These are phyloP conservation scores for Ptychoptera albimana DNA, from an alignment of 2,888 invertebrate species.

Conservation along the genomic window DNA sequence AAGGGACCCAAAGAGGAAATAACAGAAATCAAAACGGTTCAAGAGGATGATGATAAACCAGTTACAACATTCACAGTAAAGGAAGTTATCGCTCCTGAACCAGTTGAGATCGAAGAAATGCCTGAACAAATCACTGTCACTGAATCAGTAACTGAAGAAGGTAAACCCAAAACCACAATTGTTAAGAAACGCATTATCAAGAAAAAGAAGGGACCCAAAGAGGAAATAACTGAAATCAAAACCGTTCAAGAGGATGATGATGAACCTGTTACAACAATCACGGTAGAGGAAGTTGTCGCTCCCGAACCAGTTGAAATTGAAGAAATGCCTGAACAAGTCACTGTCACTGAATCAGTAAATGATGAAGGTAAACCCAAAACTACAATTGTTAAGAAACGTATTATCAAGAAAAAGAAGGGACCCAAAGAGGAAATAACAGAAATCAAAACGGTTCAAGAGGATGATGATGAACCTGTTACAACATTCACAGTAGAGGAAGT, in stretches of 20 bases:
- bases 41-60: constrained; percentile 20
- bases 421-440: constrained; percentile 17
- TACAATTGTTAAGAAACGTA: constrained; percentile 18
- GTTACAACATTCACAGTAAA: constrained; percentile 17
- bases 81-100: constrained; percentile 8
- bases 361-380: constrained; percentile 16
- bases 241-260: neutral
- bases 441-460: constrained; percentile 19
- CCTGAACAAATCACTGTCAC: constrained; percentile 23
- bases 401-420: constrained; percentile 15
- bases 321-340: constrained; percentile 20
- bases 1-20: constrained; percentile 15
- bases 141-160: constrained; percentile 23
- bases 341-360: constrained; percentile 7
- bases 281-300: constrained; percentile 14
- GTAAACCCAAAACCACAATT: constrained; percentile 19
- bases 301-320: constrained; percentile 18
- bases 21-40: constrained; percentile 18
- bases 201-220: constrained; percentile 21
- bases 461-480: constrained; percentile 19
- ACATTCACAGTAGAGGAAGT: constrained; percentile 14
- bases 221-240: constrained; percentile 12
- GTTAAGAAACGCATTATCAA: constrained; percentile 25
- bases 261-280: constrained; percentile 16
- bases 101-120: constrained; percentile 10